phyloP scores from a whole-genome alignment of 2,797 vertebrate species.

The Molossus molossus region DNA sequence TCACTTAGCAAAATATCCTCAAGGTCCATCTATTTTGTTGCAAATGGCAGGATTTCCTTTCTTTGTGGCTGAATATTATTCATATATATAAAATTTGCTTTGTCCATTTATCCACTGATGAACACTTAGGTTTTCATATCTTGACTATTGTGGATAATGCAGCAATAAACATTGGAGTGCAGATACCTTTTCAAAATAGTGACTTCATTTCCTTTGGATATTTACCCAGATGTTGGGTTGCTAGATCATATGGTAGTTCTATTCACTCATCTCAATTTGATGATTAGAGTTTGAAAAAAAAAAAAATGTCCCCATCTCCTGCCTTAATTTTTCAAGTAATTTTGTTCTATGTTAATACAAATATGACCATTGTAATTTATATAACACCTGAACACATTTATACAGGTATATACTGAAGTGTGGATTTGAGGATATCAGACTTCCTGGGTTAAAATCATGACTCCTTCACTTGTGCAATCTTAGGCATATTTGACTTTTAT shows the following conservation, averaged over 20 bases:
- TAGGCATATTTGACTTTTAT: background rate
- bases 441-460: background rate
- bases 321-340: conserved; percentile 21
- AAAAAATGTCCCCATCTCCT: background rate
- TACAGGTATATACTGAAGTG: background rate
- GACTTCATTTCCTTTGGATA: background rate
- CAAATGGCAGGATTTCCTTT: background rate
- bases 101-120: too few species aligned
- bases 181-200: background rate
- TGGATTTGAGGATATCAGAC: background rate
- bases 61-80: background rate
- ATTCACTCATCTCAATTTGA: background rate
- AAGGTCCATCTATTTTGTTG: background rate
- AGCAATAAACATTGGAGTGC: background rate
- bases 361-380: background rate
- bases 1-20: background rate
- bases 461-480: background rate
- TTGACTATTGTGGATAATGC: background rate
- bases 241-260: background rate
- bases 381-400: background rate
- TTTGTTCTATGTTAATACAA: background rate
- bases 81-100: background rate
- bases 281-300: background rate
- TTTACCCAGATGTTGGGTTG: background rate
- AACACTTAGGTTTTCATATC: background rate